These are phyloP conservation scores for Pristionchus fissidentatus DNA, from an alignment of 2,888 invertebrate species.

Conservation along the genomic window DNA sequence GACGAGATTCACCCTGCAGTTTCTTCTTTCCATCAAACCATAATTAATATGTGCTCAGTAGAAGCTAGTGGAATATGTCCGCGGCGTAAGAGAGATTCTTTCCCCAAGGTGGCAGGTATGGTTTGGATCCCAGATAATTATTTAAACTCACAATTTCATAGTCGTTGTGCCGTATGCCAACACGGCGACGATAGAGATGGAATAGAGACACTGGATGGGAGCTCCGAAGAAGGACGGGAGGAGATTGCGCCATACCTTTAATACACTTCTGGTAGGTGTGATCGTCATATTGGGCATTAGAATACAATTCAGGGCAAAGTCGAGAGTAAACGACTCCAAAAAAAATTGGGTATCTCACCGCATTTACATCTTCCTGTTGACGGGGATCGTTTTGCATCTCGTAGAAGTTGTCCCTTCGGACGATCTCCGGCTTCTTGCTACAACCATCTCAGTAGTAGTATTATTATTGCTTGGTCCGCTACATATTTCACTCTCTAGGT, in stretches of 20 bases:
- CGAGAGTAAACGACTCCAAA: background rate
- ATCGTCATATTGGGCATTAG: no score
- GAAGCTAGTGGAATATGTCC: no score
- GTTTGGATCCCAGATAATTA: no score
- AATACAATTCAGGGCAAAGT: background rate
- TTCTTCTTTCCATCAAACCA: no score
- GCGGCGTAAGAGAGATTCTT: no score
- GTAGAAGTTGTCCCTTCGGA: background rate
- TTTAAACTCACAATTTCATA: background rate
- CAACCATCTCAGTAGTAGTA: no score
- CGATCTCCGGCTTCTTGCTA: background rate
- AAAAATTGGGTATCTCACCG: background rate
- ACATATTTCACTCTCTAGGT: background rate
- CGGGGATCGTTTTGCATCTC: background rate
- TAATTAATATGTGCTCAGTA: no score
- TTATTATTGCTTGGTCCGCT: no score
- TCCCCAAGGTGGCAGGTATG: no score
- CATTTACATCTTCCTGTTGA: background rate
- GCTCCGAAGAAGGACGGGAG: background rate
- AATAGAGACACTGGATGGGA: background rate
- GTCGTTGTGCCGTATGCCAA: background rate
- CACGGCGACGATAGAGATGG: background rate
- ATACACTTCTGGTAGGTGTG: no score
- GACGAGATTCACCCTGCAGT: no score
- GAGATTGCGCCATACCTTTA: background rate